A percentile compares a stretch with the other conserved stretches of the same genome.
Evolutionary conservation across 2,113 vertebrate species (phyloP).

Genomic region (Passer montanus): DNA sequence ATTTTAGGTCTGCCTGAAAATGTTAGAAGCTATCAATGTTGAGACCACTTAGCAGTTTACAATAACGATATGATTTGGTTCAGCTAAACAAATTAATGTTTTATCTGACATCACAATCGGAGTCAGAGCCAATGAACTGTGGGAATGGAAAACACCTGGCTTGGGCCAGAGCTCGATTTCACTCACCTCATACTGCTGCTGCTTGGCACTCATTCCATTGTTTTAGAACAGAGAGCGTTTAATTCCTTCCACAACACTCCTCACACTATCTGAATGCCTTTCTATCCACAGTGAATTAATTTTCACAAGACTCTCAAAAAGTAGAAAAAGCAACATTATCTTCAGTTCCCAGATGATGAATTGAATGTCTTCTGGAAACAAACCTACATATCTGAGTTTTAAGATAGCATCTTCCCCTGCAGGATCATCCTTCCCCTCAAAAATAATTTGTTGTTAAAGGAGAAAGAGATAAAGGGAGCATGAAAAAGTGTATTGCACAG

Average conservation of each 20-base stretch:
- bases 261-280: background rate
- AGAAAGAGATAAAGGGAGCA: background rate
- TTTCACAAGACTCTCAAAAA: background rate
- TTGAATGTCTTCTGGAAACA: background rate
- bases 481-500: background rate
- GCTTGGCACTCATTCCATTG: background rate
- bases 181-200: background rate
- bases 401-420: background rate
- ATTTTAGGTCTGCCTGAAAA: background rate
- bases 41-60: background rate
- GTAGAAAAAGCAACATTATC: background rate
- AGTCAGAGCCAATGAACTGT: background rate
- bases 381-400: background rate
- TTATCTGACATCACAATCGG: background rate
- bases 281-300: background rate
- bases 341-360: background rate
- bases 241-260: background rate
- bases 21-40: background rate
- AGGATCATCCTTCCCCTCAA: background rate
- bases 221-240: background rate
- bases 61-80: background rate
- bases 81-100: background rate
- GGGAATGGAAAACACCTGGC: slow-evolving; percentile 6
- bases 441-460: background rate
- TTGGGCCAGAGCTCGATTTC: background rate